Base-by-base conservation (phyloP, 2,888 invertebrate genomes). In the Acholoe squamosa region DNA sequence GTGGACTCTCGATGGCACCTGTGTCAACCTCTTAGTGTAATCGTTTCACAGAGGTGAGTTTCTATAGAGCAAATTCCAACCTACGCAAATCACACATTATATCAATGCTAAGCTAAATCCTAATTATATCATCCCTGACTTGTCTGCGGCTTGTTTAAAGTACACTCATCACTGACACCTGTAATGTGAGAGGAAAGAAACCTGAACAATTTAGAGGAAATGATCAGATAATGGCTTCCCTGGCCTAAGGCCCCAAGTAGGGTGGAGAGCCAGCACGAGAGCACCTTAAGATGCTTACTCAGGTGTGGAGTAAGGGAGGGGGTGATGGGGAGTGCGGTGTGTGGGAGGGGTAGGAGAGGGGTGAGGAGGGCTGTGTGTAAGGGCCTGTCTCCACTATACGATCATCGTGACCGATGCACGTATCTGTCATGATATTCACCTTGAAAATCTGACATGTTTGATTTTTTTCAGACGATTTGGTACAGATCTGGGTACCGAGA, bases 171-270 rank as follows among this genome's bases (percentile, higher is more conserved):
- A n/a, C 7, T 19, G n/a, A 61, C 61, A 61, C 61, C n/a, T 61
- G 61, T 61, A n/a, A 61, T 61, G 61, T 3, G 61, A 61, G 61
- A 61, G 61, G 61, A 61, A 61, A 61, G n/a, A 61, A 61, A 61
- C 22, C 22, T 61, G 7, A 61, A 61, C 61, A 61, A 61, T 61
- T 61, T 61, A n/a, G 19, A 61, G 61, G 61, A 61, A 61, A 61
- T 61, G n/a, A 61, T 61, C 61, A n/a, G 61, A 61, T 61, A 61
- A 61, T 61, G 61, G 61, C 61, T 19, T 3, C 61, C 61, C 61
- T 61, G 61, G 22, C 61, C n/a, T 3, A n/a, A n/a, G 19, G 19
- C 22, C 14, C 61, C 61, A 61, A 61, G 61, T 61, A 61, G 61
- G 61, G 61, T 61, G 61, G 61, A 61, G 61, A n/a, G n/a, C 61